Evolutionary conservation across 2,797 vertebrate genomes (phyloP).

Genomic region (Falco biarmicus): DNA sequence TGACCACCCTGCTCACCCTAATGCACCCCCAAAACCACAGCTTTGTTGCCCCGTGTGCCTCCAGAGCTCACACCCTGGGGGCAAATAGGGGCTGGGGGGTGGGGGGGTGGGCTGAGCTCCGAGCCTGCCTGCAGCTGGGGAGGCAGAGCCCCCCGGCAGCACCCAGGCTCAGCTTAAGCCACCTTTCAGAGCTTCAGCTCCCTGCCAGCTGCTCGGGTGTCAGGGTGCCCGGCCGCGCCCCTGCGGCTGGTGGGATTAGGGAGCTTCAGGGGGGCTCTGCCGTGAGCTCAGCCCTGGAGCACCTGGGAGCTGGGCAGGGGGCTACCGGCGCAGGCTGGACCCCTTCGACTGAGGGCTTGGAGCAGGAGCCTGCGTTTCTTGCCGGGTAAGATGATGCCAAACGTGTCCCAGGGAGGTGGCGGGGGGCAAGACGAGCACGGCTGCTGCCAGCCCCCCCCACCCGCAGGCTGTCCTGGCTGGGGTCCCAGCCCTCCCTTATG

Average conservation of each 20-base stretch:
- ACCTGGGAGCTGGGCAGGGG: neutral
- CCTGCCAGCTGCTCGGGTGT: neutral
- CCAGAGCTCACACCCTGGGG: neutral
- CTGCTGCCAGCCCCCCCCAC: neutral
- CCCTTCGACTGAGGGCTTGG: fast-evolving
- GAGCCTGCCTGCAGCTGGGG: neutral
- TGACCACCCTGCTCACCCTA: fast-evolving
- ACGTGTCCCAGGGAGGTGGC: fast-evolving
- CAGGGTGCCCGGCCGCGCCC: neutral
- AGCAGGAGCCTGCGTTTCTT: neutral
- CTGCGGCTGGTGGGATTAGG: neutral
- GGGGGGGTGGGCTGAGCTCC: neutral
- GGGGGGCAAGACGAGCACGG: no score
- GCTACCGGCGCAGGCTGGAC: neutral
- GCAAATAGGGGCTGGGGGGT: neutral
- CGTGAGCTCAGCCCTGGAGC: neutral
- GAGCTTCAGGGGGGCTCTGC: neutral
- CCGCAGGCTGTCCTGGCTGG: fast-evolving
- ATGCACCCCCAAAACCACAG: neutral
- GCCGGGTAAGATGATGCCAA: neutral
- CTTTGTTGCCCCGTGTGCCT: neutral
- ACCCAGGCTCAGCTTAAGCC: neutral
- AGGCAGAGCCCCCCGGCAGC: neutral
- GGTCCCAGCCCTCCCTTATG: neutral
- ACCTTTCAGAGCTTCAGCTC: neutral